These are phyloP conservation scores for Caenorhabditis becei DNA, from an alignment of 2,888 invertebrate species.

Conservation along the genomic window DNA sequence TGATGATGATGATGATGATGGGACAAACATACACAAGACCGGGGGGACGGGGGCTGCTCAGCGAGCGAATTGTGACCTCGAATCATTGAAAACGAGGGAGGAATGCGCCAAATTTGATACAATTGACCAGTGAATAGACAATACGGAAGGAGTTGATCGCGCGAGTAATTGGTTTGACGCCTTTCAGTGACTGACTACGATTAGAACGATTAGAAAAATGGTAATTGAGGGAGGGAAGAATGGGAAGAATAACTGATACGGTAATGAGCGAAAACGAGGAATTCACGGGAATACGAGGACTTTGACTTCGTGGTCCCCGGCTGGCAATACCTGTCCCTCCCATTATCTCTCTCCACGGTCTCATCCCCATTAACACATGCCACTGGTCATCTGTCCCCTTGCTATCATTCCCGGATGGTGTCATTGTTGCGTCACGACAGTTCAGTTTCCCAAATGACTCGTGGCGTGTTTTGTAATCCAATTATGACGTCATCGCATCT, in stretches of 20 bases:
- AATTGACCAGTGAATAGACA: constrained; percentile 42
- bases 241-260: constrained; percentile 3
- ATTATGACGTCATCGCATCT: constrained; percentile 54
- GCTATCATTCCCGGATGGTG: constrained; percentile 40
- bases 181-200: constrained; percentile 19
- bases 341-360: constrained; percentile 19
- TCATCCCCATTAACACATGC: constrained; percentile 20
- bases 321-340: not conserved
- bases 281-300: no score
- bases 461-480: constrained; percentile 30
- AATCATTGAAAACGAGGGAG: not conserved
- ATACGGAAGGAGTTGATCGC: constrained; percentile 16
- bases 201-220: constrained; percentile 31
- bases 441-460: constrained; percentile 11
- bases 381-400: constrained; percentile 25
- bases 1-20: constrained; percentile 41
- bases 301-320: not conserved
- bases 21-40: constrained; percentile 36
- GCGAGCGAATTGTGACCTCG: constrained; percentile 41
- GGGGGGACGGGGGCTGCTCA: not conserved
- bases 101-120: constrained; percentile 54
- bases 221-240: constrained; percentile 1
- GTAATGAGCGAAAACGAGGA: not conserved
- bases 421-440: constrained; percentile 54
- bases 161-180: constrained; percentile 37